These are phyloP conservation scores for Oryzias melastigma DNA, from an alignment of 2,113 vertebrate genomes.

Conservation along the genomic window DNA sequence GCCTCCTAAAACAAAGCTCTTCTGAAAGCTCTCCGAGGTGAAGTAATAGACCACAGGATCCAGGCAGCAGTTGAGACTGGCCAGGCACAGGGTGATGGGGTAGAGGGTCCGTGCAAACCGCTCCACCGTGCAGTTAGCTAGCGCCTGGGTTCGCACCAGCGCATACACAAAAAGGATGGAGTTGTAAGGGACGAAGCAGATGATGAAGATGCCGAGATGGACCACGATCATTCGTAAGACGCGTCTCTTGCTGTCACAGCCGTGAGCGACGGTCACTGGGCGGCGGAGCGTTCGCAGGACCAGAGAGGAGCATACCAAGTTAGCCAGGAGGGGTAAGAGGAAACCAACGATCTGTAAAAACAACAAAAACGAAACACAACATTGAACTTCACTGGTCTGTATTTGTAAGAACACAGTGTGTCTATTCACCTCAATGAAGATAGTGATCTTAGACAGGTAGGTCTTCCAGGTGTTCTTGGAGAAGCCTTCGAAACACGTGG, in stretches of 20 bases:
- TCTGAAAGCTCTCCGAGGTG: slow-evolving; percentile 96
- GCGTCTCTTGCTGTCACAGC: slow-evolving; percentile 92
- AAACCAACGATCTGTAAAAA: slow-evolving; percentile 83
- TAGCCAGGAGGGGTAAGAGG: slow-evolving; percentile 89
- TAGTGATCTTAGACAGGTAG: slow-evolving; percentile 96
- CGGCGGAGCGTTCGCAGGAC: slow-evolving; percentile 91
- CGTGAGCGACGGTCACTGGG: slow-evolving; percentile 86
- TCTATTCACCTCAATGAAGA: slow-evolving; percentile 90
- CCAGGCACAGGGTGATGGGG: slow-evolving; percentile 92
- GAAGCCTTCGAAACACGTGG: slow-evolving; percentile 95
- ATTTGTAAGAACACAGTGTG: background rate
- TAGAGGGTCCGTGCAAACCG: slow-evolving; percentile 92
- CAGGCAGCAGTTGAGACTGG: slow-evolving; percentile 94
- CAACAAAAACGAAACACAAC: background rate
- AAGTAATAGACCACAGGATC: slow-evolving; percentile 98
- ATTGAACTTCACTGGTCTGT: background rate
- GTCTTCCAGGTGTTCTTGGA: slow-evolving; percentile 95
- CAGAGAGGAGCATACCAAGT: slow-evolving; percentile 93
- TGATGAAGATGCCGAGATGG: slow-evolving; percentile 91
- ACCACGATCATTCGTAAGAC: slow-evolving; percentile 96
- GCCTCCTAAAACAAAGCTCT: slow-evolving; percentile 86
- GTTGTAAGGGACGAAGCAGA: slow-evolving; percentile 97
- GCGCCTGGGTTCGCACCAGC: slow-evolving; percentile 89
- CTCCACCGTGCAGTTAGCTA: slow-evolving; percentile 89
- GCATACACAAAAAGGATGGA: slow-evolving; percentile 95